Evolutionary conservation across 2,888 invertebrate species (phyloP).

Genomic region (Scelioninae gen. 1): DNA sequence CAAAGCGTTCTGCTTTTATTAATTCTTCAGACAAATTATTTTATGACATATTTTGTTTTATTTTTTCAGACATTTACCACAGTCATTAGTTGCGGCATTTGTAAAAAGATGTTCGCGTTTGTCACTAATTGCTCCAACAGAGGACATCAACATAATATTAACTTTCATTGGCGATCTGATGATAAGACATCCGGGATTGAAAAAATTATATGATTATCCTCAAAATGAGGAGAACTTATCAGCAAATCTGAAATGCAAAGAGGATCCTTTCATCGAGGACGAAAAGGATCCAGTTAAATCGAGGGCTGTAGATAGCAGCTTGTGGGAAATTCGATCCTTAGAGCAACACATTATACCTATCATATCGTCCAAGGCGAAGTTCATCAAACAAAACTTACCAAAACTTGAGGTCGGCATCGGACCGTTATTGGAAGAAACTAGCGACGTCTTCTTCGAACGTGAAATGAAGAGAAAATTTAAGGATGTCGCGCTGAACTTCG

Average conservation of each 20-base stretch:
- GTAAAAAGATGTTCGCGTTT: conserved; percentile 94
- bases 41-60: too few relatives aligned
- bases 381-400: conserved; percentile 89
- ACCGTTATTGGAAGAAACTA: too few relatives aligned
- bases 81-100: conserved; percentile 96
- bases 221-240: conserved; percentile 82
- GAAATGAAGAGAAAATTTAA: too few relatives aligned
- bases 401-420: conserved; percentile 71
- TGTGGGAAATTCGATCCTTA: conserved; percentile 96
- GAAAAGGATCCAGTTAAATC: conserved; percentile 92
- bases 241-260: conserved; percentile 77
- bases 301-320: conserved; percentile 93
- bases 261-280: conserved; percentile 94
- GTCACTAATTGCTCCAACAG: conserved; percentile 92
- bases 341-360: conserved; percentile 90
- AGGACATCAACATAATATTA: conserved; percentile 90
- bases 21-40: neutral
- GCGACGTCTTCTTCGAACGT: too few relatives aligned
- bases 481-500: too few relatives aligned
- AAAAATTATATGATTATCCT: conserved; percentile 87
- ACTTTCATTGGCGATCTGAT: conserved; percentile 94
- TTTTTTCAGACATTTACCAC: conserved; percentile 96
- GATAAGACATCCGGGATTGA: conserved; percentile 92
- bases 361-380: conserved; percentile 89
- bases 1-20: neutral